Base-by-base conservation (phyloP, 2,113 vertebrate species). In the Archocentrus centrarchus region DNA sequence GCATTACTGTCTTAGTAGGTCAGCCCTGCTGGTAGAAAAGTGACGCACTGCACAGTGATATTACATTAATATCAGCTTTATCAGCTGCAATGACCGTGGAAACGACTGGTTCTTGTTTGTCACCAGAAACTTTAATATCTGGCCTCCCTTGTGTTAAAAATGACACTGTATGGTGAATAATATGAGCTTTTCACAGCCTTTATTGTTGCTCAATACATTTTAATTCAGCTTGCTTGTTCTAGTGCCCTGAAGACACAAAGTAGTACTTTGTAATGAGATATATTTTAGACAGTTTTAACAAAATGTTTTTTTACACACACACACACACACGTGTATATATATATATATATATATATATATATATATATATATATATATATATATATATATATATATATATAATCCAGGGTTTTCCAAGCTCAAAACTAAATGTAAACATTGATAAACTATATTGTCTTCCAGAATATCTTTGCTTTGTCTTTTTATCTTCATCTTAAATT, bases 1-100 rank as follows among this genome's bases (percentile, higher is more conserved):
- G n/a, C 57, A 15, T 82, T 22, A 30, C 10, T 53, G 37, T 82
- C 50, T 73, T 66, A 85, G 75, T 73, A 73, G 77, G 82, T 86
- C 78, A 79, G 50, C 63, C 64, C 44, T 47, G 14, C 47, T 24
- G 81, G 59, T 55, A 44, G 35, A 78, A 59, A 78, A 3, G 4
- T 41, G 59, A 70, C 41, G 27, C 41, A 8, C 2, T 14, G 39
- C 58, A 22, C 55, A 4, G n/a, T 35, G 18, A 13, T 50, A 41
- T 39, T 76, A 32, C 3, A 57, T 3, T 55, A 18, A 66, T 10
- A 75, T 10, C 18, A 30, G 9, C 35, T 83, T 55, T 14, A 5
- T 75, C 17, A 20, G 11, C 22, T 30, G 35, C 70, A 18, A 44
- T 32, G 18, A 50, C 18, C 27, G 2, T 11, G 30, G 10, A 82